phyloP scores from a whole-genome alignment of 2,797 vertebrate species.

The Pipistrellus kuhlii region DNA sequence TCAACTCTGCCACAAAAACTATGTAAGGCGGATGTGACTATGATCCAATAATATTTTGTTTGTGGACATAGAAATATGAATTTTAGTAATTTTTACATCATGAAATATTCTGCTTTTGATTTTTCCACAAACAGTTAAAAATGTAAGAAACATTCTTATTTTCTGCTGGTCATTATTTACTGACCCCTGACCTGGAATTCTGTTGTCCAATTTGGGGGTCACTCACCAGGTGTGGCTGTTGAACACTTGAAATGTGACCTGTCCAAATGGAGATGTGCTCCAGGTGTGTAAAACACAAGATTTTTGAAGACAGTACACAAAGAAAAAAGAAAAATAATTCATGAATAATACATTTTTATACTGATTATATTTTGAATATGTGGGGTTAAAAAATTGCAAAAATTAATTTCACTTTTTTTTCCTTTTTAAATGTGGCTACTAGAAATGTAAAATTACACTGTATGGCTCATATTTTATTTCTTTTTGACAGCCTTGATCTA shows the following conservation, averaged over 20 bases:
- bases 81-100: neutral
- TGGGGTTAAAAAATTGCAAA: neutral
- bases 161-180: neutral
- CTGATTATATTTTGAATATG: slow-evolving; percentile 11
- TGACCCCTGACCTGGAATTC: neutral
- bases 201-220: neutral
- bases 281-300: neutral
- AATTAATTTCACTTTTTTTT: neutral
- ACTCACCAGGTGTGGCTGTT: neutral
- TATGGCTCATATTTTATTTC: slow-evolving; percentile 16
- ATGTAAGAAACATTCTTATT: neutral
- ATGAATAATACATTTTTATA: slow-evolving; percentile 25
- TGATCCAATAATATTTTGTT: neutral
- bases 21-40: neutral
- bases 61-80: neutral
- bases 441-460: slow-evolving; percentile 21
- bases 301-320: neutral
- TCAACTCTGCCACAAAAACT: neutral
- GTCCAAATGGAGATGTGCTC: neutral
- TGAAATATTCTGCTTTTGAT: neutral
- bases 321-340: neutral
- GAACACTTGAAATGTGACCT: neutral
- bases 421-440: slow-evolving; percentile 38
- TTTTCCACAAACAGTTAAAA: neutral
- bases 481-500: neutral